Conservation (phyloP, 2,888 invertebrate genomes). For the Drosophila greeni region DNA sequence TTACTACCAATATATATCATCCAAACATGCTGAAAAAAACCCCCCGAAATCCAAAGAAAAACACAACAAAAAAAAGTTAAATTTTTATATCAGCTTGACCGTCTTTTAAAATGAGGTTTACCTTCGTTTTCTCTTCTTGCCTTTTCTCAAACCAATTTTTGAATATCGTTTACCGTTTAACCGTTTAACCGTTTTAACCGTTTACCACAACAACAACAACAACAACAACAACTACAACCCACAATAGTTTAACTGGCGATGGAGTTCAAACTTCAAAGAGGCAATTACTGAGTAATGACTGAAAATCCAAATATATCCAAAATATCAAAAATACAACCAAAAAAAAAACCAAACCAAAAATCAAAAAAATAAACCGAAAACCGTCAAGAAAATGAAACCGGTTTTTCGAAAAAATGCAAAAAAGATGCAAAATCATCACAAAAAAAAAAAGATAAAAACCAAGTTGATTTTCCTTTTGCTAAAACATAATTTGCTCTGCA, state of each 20-base stretch:
- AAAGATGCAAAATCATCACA: constrained; percentile 40
- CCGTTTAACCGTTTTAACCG: constrained; percentile 16
- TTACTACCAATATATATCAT: constrained; percentile 7
- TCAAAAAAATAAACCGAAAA: constrained; percentile 7
- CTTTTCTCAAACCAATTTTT: constrained; percentile 69
- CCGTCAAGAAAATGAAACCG: constrained; percentile 41
- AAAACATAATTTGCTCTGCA: constrained; percentile 74
- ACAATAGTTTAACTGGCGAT: constrained; percentile 93
- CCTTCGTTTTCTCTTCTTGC: constrained; percentile 70
- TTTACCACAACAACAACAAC: constrained; percentile 31
- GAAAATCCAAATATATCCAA: constrained; percentile 59
- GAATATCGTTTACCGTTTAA: constrained; percentile 58
- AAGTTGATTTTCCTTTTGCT: constrained; percentile 72
- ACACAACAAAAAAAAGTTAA: constrained; percentile 19
- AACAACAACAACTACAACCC: constrained; percentile 60
- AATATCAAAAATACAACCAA: constrained; percentile 5
- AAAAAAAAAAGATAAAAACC: constrained; percentile 43
- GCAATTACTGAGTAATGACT: constrained; percentile 86
- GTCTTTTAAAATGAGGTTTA: constrained; percentile 65
- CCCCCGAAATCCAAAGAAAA: not conserved
- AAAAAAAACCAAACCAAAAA: constrained; percentile 6
- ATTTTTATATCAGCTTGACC: constrained; percentile 44
- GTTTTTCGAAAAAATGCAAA: constrained; percentile 40
- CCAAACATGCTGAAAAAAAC: constrained; percentile 26
- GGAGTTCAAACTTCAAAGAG: constrained; percentile 98